A percentile compares a stretch with the other conserved stretches of the same genome.
Conservation (phyloP, 1,140 invertebrate genomes). For the Paracyclopina nana region DNA sequence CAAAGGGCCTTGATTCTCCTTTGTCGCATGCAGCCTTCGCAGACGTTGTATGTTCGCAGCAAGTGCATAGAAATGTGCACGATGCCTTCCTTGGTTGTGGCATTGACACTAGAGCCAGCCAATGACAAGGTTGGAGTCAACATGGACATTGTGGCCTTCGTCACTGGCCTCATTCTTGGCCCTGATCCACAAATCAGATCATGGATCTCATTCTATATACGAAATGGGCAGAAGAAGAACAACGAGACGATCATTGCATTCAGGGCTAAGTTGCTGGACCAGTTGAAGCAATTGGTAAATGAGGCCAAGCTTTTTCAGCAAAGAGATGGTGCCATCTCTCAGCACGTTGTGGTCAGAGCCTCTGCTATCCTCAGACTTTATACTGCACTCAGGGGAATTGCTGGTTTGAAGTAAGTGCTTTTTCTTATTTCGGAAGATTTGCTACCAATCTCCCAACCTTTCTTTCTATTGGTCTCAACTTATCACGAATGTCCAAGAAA, state of each 20-base stretch:
- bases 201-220: slow-evolving; percentile 67
- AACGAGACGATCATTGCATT: slow-evolving; percentile 44
- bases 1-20: background rate
- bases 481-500: too few relatives aligned
- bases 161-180: slow-evolving; percentile 35
- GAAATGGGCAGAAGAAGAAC: slow-evolving; percentile 53
- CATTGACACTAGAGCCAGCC: background rate
- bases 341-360: slow-evolving; percentile 49
- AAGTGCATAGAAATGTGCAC: slow-evolving; percentile 2
- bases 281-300: slow-evolving; percentile 34
- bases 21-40: background rate
- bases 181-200: slow-evolving; percentile 67
- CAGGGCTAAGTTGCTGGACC: slow-evolving; percentile 52
- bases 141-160: background rate
- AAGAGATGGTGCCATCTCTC: slow-evolving; percentile 35
- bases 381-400: slow-evolving; percentile 75
- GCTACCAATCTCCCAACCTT: too few relatives aligned
- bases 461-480: too few relatives aligned
- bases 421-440: too few relatives aligned
- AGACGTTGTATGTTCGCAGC: background rate
- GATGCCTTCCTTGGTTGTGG: slow-evolving; percentile 19
- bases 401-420: slow-evolving; percentile 53
- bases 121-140: background rate
- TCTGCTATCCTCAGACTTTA: slow-evolving; percentile 61
- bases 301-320: too few relatives aligned